Evolutionary conservation across 1,140 invertebrate genomes (phyloP).

Genomic region (Drosophila leontia): DNA sequence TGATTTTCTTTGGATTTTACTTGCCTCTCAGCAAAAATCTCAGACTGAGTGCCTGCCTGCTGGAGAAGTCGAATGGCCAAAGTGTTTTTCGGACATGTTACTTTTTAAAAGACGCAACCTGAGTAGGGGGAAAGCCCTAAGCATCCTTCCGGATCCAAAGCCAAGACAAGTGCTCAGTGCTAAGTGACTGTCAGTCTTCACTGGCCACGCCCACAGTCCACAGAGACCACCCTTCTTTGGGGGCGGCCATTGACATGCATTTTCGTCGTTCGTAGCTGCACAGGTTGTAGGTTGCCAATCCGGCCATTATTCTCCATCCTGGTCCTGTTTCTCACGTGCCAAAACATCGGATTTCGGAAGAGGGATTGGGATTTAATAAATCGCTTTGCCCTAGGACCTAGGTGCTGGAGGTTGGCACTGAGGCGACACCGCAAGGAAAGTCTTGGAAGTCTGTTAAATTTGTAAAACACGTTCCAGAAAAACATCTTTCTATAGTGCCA

Average conservation of each 20-base stretch:
- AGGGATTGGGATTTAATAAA: constrained; percentile 23
- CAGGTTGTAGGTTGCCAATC: constrained; percentile 12
- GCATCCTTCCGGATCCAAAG: constrained; percentile 20
- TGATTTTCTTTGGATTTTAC: constrained; percentile 9
- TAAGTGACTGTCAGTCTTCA: constrained; percentile 44
- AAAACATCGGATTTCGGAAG: constrained; percentile 1
- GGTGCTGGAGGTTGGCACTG: too few relatives aligned
- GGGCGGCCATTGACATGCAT: constrained; percentile 52
- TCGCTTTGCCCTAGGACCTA: not conserved
- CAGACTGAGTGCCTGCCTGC: constrained; percentile 26
- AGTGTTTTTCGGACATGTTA: constrained; percentile 42
- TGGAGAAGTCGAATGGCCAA: constrained; percentile 40
- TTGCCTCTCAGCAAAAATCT: constrained; percentile 6
- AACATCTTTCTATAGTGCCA: not conserved
- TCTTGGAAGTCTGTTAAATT: not conserved
- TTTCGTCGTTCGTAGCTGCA: constrained; percentile 3
- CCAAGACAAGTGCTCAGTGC: constrained; percentile 29
- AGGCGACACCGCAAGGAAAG: not conserved
- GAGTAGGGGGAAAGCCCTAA: constrained; percentile 6
- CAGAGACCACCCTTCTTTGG: not conserved
- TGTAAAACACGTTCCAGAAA: too few relatives aligned
- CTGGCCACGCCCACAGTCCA: constrained; percentile 13
- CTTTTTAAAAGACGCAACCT: constrained; percentile 14
- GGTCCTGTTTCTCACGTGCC: constrained; percentile 21
- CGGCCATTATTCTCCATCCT: constrained; percentile 16